Base-by-base conservation (phyloP, 2,888 invertebrate genomes). In the Arge pagana region DNA sequence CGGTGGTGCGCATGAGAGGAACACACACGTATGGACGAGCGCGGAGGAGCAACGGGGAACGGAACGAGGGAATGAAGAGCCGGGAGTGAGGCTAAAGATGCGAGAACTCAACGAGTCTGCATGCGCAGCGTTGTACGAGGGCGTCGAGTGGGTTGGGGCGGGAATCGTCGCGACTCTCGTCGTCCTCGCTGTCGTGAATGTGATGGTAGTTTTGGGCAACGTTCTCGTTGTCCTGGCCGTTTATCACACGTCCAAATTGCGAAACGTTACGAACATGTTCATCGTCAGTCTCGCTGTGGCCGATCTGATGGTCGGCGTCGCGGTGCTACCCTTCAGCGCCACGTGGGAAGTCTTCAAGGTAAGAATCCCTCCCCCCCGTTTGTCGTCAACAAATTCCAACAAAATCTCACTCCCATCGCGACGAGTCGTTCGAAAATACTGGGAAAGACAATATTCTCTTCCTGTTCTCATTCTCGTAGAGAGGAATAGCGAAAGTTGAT, bases 271-370 rank as follows among this genome's bases (percentile, higher is more conserved):
- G 57, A 97, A 98, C 78, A 85, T 94, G 71, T 96, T 98, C 82
- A 96, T 98, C 74, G 94, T 96, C 57, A 96, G 96, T 39, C 82
- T 98, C 70, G 97, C 97, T 0, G 92, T 95, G 15, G 96, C 97
- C 37, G 98, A 98, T 79, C 82, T 98, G 55, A 82, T 96, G 71
- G 94, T 98, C n/a, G 97, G 97, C 1, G 81, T 96, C 4, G 90
- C 94, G 16, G 96, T 98, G 41, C 83, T 98, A 65, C 97, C 97
- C 1, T 97, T 97, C 79, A 95, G 96, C 19, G 92, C 96, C 48
- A 92, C 94, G 16, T 90, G 94, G 82, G 95, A 96, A 78, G 93
- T 95, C 6, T 91, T 88, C 75, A 88, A 91, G 87, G 91, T 90
- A 67, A 78, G 78, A 65, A 19, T 42, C 3, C 21, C 40, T 4